phyloP scores from a whole-genome alignment of 2,888 invertebrate genomes.

The Aleiodes leptofemur region DNA sequence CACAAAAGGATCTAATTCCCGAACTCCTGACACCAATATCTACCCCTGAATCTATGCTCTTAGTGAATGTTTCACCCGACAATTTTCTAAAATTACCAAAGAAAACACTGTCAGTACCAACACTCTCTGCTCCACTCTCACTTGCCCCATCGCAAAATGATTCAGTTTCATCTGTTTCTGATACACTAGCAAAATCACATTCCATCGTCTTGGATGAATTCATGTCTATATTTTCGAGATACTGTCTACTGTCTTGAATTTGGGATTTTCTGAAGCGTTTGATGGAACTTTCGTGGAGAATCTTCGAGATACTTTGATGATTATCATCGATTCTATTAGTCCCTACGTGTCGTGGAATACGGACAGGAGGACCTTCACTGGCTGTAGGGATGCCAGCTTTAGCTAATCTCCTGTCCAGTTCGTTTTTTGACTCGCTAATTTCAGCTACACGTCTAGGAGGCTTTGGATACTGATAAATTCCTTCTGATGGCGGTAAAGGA shows the following conservation, averaged over 20 bases:
- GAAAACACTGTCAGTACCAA: constrained; percentile 91
- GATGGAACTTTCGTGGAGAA: neutral
- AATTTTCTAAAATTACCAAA: constrained; percentile 84
- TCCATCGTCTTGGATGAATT: constrained; percentile 70
- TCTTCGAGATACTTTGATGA: neutral
- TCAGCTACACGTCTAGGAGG: constrained; percentile 76
- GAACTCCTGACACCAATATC: constrained; percentile 58
- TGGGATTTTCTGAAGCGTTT: constrained; percentile 41
- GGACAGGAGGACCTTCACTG: constrained; percentile 73
- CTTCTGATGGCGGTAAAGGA: constrained; percentile 80
- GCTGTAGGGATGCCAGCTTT: constrained; percentile 73
- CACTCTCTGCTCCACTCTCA: constrained; percentile 91
- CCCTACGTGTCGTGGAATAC: constrained; percentile 64
- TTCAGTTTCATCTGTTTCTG: constrained; percentile 89
- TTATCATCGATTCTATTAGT: constrained; percentile 26
- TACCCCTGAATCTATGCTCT: constrained; percentile 67
- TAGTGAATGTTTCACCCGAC: constrained; percentile 61
- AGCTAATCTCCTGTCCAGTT: constrained; percentile 79
- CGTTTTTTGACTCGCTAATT: constrained; percentile 78
- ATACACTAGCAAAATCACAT: constrained; percentile 77
- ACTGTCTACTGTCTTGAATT: constrained; percentile 83
- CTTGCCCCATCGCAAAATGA: constrained; percentile 88
- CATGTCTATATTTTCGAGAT: constrained; percentile 91
- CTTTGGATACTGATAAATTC: constrained; percentile 80
- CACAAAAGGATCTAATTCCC: constrained; percentile 47